Evolutionary conservation across 30 jellyfish, hydroid and myxozoan species (phyloP).

Genomic region (Cassiopea xamachana): DNA sequence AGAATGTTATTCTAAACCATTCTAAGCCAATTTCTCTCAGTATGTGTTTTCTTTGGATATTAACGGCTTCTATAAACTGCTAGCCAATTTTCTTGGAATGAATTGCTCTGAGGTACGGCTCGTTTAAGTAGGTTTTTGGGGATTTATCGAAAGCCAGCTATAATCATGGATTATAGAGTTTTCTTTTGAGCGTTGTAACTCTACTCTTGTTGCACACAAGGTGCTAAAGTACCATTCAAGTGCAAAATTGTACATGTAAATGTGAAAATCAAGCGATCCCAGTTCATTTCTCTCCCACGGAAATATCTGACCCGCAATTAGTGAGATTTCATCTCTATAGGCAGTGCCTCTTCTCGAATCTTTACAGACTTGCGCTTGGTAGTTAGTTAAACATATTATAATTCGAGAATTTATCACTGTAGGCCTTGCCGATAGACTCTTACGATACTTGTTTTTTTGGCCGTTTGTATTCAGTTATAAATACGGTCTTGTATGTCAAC

Average conservation of each 20-base stretch:
- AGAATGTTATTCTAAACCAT: not conserved
- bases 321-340: too few relatives aligned
- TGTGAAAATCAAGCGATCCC: not conserved
- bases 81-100: not conserved
- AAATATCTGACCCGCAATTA: too few relatives aligned
- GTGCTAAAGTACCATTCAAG: not conserved
- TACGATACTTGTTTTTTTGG: too few relatives aligned
- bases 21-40: constrained; percentile 5
- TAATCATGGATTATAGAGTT: not conserved
- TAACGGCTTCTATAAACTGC: not conserved
- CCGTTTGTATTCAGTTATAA: too few relatives aligned
- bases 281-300: too few relatives aligned
- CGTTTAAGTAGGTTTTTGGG: not conserved
- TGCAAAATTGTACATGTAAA: not conserved
- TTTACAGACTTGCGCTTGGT: too few relatives aligned
- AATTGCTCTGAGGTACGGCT: not conserved
- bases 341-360: too few relatives aligned
- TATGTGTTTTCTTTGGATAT: not conserved
- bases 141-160: not conserved
- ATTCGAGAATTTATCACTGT: too few relatives aligned
- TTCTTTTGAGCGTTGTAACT: not conserved
- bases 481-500: too few relatives aligned
- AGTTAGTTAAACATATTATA: too few relatives aligned
- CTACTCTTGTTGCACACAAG: not conserved
- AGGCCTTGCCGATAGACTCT: too few relatives aligned